phyloP scores from a whole-genome alignment of 2,888 invertebrate genomes.

The Andrena flavipes region DNA sequence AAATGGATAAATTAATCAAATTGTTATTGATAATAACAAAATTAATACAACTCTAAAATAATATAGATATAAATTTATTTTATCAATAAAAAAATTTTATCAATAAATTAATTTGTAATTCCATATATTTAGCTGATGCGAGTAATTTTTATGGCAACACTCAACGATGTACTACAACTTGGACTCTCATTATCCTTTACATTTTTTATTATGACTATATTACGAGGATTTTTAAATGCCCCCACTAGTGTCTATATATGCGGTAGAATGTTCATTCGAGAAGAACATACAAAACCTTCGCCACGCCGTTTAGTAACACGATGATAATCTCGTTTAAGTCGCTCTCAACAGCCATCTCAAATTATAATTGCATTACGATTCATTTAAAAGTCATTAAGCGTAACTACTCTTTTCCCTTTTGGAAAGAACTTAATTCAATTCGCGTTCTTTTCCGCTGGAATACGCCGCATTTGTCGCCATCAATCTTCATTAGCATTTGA shows the following conservation, averaged over 20 bases:
- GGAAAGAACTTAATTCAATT: constrained; percentile 38
- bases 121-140: no score
- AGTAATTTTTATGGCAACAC: no score
- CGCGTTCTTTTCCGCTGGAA: constrained; percentile 3
- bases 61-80: no score
- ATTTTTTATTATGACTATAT: neutral
- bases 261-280: neutral
- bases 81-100: no score
- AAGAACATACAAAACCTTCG: neutral
- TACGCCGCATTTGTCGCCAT: constrained; percentile 32
- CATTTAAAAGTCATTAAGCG: constrained; percentile 31
- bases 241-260: neutral
- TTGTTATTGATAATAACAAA: no score
- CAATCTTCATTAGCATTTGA: constrained; percentile 43
- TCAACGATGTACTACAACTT: no score
- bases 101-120: no score
- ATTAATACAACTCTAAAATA: no score
- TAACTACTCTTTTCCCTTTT: constrained; percentile 29
- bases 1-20: no score
- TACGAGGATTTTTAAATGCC: neutral
- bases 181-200: no score
- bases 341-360: neutral
- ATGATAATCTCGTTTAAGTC: neutral
- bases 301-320: neutral
- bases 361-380: constrained; percentile 17